phyloP scores from a whole-genome alignment of 2,113 vertebrate species.

The Atrichornis clamosus region DNA sequence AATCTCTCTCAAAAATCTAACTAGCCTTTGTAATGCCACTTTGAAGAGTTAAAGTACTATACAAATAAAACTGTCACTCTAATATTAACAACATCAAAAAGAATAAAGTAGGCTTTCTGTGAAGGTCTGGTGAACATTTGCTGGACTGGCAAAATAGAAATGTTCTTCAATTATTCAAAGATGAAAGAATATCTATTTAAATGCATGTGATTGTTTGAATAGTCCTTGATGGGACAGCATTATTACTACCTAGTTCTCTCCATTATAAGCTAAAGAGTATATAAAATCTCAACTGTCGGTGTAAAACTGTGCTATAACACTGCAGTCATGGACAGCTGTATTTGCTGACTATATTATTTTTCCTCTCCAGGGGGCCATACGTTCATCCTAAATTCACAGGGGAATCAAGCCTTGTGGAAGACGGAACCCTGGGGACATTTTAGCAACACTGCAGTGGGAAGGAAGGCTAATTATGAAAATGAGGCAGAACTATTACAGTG shows the following conservation, averaged over 20 bases:
- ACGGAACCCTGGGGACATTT: constrained; percentile 3
- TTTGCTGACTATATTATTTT: neutral
- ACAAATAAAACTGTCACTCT: constrained; percentile 34
- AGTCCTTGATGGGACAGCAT: neutral
- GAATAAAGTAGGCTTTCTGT: constrained; percentile 13
- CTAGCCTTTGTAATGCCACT: neutral
- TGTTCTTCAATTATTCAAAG: constrained; percentile 3
- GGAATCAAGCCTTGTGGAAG: neutral
- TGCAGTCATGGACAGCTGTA: neutral
- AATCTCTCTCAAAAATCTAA: neutral
- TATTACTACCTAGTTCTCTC: neutral
- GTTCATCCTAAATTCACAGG: neutral
- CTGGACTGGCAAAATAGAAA: neutral
- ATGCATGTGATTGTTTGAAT: neutral
- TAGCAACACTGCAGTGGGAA: neutral
- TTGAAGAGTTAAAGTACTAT: constrained; percentile 8
- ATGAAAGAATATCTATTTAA: constrained; percentile 12
- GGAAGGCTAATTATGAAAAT: neutral
- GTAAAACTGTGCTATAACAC: neutral
- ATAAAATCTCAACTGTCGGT: neutral
- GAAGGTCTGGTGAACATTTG: constrained; percentile 46
- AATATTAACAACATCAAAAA: constrained; percentile 17
- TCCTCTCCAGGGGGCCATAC: neutral
- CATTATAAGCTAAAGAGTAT: neutral
- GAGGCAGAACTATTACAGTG: neutral